These are phyloP conservation scores for Archivesica marissinica DNA, from an alignment of 1,140 invertebrate species.

Conservation along the genomic window DNA sequence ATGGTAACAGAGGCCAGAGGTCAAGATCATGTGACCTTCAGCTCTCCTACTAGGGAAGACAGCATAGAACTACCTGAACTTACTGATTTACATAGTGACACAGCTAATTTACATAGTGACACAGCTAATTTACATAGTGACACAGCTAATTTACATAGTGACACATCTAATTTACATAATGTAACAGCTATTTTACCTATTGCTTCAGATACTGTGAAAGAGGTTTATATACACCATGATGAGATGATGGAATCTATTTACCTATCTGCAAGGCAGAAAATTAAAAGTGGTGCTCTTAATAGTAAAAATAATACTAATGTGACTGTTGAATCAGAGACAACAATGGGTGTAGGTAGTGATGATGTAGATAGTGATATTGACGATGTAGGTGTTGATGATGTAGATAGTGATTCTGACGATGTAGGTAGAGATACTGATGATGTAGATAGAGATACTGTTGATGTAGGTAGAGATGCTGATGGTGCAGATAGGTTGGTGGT, in stretches of 20 bases:
- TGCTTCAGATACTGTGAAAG: neutral
- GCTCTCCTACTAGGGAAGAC: conserved; percentile 21
- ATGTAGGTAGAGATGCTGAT: no score
- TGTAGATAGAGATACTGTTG: no score
- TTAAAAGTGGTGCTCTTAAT: neutral
- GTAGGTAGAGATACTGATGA: no score
- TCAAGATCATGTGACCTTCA: conserved; percentile 9
- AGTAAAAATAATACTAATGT: neutral
- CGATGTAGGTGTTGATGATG: no score
- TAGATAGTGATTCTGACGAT: no score
- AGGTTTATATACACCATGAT: neutral
- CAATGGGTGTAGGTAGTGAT: no score
- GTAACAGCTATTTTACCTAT: neutral
- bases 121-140: conserved; percentile 20
- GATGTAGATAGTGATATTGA: no score
- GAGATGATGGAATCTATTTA: conserved; percentile 8
- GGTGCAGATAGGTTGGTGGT: no score
- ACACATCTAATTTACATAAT: neutral
- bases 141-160: no score
- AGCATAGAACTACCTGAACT: conserved; percentile 36
- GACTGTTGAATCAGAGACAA: no score
- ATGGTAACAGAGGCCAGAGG: conserved; percentile 7
- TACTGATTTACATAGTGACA: conserved; percentile 21
- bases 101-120: conserved; percentile 18
- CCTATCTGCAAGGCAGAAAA: neutral